phyloP scores from a whole-genome alignment of 2,113 vertebrate genomes.

The Actinemys pallida region DNA sequence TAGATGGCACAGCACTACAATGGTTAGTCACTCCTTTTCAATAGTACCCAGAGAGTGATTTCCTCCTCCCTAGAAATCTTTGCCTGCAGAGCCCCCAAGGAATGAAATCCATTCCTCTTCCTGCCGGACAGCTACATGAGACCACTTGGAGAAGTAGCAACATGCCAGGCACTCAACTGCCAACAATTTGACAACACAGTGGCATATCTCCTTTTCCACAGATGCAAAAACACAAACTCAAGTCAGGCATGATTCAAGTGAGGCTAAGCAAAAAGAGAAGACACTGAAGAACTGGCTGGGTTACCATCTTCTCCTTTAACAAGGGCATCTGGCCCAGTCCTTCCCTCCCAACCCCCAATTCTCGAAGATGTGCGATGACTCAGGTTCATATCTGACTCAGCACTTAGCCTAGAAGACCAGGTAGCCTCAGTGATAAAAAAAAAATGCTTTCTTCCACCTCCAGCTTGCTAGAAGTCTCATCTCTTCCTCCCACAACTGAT shows the following conservation, averaged over 20 bases:
- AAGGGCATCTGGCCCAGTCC: not conserved
- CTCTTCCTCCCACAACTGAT: not conserved
- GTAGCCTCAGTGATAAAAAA: not conserved
- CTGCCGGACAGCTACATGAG: not conserved
- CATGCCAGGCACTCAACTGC: not conserved
- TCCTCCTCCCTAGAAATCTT: constrained; percentile 55
- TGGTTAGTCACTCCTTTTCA: constrained; percentile 55
- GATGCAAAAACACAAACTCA: not conserved
- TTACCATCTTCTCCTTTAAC: not conserved
- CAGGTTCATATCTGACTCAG: not conserved
- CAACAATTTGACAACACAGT: constrained; percentile 31
- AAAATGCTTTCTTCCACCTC: not conserved
- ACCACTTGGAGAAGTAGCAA: not conserved
- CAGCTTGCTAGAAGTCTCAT: fast-evolving
- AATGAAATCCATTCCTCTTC: constrained; percentile 38
- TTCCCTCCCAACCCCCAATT: not conserved
- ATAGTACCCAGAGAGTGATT: constrained; percentile 38
- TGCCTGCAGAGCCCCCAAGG: constrained; percentile 46
- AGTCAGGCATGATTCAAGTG: not conserved
- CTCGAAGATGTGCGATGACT: not conserved
- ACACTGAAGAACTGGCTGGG: not conserved
- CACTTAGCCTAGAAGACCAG: not conserved
- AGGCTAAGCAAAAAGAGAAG: not conserved
- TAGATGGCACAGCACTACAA: constrained; percentile 47
- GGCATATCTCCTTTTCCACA: not conserved